Evolutionary conservation across 1,140 invertebrate species (phyloP), one percentile per base, ranked within the genome.

Genomic region (Oedothorax gibbosus): DNA sequence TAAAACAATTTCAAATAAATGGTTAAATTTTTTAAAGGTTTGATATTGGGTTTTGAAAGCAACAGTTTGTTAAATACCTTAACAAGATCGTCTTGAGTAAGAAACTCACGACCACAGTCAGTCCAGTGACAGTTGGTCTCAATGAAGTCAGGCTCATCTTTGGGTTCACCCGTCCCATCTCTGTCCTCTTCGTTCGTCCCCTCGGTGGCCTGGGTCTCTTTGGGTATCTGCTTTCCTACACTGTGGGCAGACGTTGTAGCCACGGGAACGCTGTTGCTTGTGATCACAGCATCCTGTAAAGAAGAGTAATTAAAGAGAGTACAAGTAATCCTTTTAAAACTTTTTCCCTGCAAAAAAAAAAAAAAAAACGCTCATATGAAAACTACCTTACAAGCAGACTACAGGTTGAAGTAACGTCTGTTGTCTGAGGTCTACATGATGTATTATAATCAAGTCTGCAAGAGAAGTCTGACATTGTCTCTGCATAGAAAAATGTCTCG

Each of bases 91-190:
- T 92, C 91, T 91, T 99, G 97, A 0, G 96, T 97, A 4, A 93
- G 93, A 90, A 98, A 99, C 89, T 99, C 97, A 20, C 95, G 92
- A 62, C 93, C 93, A 90, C 98, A 99, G 49, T 96, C 96, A 86
- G 94, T 94, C 98, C 98, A 99, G 90, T 98, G 96, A 90, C 98
- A 99, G 90, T 99, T 97, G 0, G 97, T 99, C 89, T 99, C 98
- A 76, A 98, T 95, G 88, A 99, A 99, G 89, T 99, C 95, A 6
- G 97, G 96, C 89, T 98, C 97, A 87, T 93, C 92, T 87, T 91
- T 87, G 87, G 90, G 83, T 83, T 90, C 89, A 69, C 87, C 87
- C 86, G 87, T 68, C 6, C 14, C 57, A 35, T 78, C 83, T 56
- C 73, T 81, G 18, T 77, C 69, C 49, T 85, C 77, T 8, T 85